Conservation (phyloP, 2,113 vertebrate species). For the Nansenia antarctica region DNA sequence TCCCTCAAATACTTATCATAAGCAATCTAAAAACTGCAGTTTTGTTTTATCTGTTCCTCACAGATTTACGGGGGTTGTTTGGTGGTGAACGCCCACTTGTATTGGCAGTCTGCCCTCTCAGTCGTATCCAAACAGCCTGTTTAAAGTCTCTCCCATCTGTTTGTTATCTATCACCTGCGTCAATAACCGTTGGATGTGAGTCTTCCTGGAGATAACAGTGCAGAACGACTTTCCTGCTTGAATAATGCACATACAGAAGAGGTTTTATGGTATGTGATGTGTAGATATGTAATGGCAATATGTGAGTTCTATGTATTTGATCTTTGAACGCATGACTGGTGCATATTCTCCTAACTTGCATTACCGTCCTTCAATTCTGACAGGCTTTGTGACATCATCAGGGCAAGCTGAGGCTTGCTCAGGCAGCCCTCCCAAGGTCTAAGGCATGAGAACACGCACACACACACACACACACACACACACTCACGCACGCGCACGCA, state of each 20-base stretch:
- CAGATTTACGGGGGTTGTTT: background rate
- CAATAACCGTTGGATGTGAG: background rate
- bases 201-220: background rate
- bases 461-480: too few species aligned
- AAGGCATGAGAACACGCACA: background rate
- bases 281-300: background rate
- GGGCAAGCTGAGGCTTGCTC: background rate
- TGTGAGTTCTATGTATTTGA: background rate
- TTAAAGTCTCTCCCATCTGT: background rate
- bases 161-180: background rate
- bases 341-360: background rate
- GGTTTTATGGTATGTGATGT: background rate
- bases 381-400: background rate
- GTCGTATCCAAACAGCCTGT: too few species aligned
- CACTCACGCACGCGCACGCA: too few species aligned
- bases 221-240: background rate
- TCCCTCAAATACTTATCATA: background rate
- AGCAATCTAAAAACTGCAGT: background rate
- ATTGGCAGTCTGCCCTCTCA: background rate
- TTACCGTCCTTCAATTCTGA: background rate
- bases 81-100: background rate
- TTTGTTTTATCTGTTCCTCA: background rate
- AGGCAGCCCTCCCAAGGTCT: background rate
- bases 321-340: background rate
- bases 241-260: background rate